A percentile compares a stretch with the other conserved stretches of the same genome.
Conservation (phyloP, 1,140 invertebrate genomes). For the Telenomus remus region DNA sequence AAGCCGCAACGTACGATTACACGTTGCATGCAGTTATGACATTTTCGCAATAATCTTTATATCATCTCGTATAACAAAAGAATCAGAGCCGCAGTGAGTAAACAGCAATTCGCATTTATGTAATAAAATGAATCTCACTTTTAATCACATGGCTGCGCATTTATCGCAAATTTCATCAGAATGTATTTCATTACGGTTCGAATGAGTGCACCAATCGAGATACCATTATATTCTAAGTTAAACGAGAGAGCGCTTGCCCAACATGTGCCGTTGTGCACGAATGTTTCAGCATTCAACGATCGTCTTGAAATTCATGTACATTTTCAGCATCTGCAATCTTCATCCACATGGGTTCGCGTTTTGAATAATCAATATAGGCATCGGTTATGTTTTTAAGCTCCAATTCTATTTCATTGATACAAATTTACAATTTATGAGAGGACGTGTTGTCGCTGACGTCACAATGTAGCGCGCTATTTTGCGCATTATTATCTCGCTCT, state of each 20-base stretch:
- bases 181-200: constrained; percentile 19
- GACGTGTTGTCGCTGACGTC: too few species aligned
- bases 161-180: constrained; percentile 27
- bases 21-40: constrained; percentile 24
- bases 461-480: too few species aligned
- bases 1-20: constrained; percentile 4
- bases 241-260: constrained; percentile 15
- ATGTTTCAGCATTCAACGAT: too few species aligned
- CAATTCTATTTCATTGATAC: too few species aligned
- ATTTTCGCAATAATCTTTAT: constrained; percentile 36
- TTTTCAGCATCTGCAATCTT: too few species aligned
- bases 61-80: constrained; percentile 29
- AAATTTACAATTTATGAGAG: too few species aligned
- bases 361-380: too few species aligned
- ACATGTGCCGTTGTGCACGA: not conserved
- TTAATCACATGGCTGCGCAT: constrained; percentile 7
- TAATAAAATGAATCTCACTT: constrained; percentile 22
- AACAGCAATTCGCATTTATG: constrained; percentile 23
- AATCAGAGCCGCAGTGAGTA: constrained; percentile 24
- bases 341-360: too few species aligned
- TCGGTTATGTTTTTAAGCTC: too few species aligned
- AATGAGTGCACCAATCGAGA: constrained; percentile 19
- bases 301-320: too few species aligned
- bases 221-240: constrained; percentile 7
- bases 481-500: too few species aligned